These are phyloP conservation scores for Notarius quadriscutis DNA, from an alignment of 2,113 vertebrate genomes.

Conservation along the genomic window DNA sequence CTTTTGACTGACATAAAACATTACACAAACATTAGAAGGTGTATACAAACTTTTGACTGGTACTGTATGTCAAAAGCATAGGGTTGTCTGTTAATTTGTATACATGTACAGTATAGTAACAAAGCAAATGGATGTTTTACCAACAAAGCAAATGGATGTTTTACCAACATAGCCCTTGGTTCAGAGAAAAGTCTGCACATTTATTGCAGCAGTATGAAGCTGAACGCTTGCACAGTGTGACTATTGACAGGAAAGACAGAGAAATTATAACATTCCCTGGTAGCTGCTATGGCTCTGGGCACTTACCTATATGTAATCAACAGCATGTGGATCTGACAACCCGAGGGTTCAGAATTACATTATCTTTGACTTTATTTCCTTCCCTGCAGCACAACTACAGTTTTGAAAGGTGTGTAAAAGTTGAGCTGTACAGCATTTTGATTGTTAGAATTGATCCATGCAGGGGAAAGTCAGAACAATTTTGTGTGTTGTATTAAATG, in stretches of 20 bases:
- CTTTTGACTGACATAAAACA: too few species aligned
- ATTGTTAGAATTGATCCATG: background rate
- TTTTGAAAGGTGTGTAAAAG: background rate
- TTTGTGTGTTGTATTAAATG: background rate
- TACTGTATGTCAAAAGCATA: too few species aligned
- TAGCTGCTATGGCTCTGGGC: slow-evolving; percentile 11
- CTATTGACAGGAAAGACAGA: slow-evolving; percentile 7
- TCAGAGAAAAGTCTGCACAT: background rate
- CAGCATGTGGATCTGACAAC: slow-evolving; percentile 21
- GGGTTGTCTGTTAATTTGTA: background rate
- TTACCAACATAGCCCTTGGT: background rate
- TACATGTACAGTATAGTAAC: background rate
- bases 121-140: background rate
- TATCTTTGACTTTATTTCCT: slow-evolving; percentile 42
- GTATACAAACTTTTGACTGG: too few species aligned
- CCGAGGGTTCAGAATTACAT: background rate
- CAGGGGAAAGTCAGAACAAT: background rate
- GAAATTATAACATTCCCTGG: background rate
- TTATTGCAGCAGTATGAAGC: background rate
- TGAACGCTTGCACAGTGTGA: background rate
- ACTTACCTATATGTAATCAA: slow-evolving; percentile 30
- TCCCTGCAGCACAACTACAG: slow-evolving; percentile 25
- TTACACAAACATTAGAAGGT: too few species aligned
- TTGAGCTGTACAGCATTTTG: background rate
- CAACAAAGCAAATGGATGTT: background rate